Base-by-base conservation (phyloP, 2,797 vertebrate genomes). In the Danio aesculapii region DNA sequence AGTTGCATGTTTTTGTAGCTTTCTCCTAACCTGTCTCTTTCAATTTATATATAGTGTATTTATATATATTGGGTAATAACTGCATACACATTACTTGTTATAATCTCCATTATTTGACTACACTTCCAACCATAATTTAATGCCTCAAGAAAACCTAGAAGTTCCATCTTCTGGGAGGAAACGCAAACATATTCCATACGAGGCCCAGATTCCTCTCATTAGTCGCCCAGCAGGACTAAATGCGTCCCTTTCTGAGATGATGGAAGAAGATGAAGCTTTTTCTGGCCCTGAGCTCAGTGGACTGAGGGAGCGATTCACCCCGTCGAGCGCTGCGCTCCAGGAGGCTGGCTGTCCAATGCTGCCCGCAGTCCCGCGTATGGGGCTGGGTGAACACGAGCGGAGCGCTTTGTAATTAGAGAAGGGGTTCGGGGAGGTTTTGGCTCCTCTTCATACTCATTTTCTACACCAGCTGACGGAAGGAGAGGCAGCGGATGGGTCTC, bases 371-470 rank as follows among this genome's bases (percentile, higher is more conserved):
- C 82, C 84, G 84, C 83, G 77, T 83, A 79, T 84, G 82, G 86
- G 83, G 88, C 87, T 86, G 74, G 75, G 82, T 82, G 67, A 52
- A 77, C 19, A 81, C 77, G 80, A 84, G 58, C 47, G 14, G 63
- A 63, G 70, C 75, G 77, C 66, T 53, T 75, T 49, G 50, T 75
- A 82, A 86, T 86, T 84, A 85, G 76, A 16, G 49, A 84, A 64
- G 81, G 47, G 59, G 74, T 81, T 83, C 61, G 47, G 39, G 21
- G 63, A 72, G 44, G 77, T 68, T 81, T 67, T 72, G 17, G 81
- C 75, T 84, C 57, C 8, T 83, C 69, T 77, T 85, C 84, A 72
- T 58, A 67, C 79, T 71, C 62, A 85, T 84, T 88, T 77, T 81
- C 70, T 70, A 81, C 12, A 66, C 64, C 73, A 70, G 81, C 84